These are phyloP conservation scores for Philereme transversata DNA, from an alignment of 2,888 invertebrate species.

Conservation along the genomic window DNA sequence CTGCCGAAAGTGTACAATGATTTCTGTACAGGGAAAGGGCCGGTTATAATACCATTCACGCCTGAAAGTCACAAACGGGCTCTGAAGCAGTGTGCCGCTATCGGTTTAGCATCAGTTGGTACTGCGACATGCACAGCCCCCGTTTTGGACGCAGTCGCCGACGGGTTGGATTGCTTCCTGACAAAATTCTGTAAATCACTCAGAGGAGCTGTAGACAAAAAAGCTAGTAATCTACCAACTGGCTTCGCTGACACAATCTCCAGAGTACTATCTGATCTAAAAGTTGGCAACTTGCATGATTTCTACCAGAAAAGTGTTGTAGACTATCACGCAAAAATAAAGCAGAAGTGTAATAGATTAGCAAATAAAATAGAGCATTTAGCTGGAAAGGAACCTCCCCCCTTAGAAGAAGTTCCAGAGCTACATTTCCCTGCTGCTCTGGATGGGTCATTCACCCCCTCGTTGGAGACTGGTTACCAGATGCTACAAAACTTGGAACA, in stretches of 20 bases:
- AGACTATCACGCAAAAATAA: constrained; percentile 67
- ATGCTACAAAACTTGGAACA: constrained; percentile 87
- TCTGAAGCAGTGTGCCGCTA: constrained; percentile 72
- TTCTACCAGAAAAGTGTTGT: constrained; percentile 74
- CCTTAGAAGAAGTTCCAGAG: constrained; percentile 79
- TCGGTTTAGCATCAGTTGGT: constrained; percentile 74
- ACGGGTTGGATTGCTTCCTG: constrained; percentile 70
- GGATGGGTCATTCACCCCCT: constrained; percentile 81
- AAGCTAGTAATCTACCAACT: constrained; percentile 68
- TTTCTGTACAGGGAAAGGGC: constrained; percentile 73
- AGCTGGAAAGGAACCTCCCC: constrained; percentile 66
- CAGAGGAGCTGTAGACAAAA: constrained; percentile 69
- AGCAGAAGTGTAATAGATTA: constrained; percentile 62
- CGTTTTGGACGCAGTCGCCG: constrained; percentile 67
- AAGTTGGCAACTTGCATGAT: constrained; percentile 70
- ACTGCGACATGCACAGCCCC: constrained; percentile 68
- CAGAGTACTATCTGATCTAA: constrained; percentile 75
- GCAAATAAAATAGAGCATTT: constrained; percentile 62
- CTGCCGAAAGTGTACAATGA: constrained; percentile 73
- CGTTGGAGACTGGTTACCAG: constrained; percentile 86
- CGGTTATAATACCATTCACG: constrained; percentile 71
- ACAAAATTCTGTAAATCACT: constrained; percentile 74
- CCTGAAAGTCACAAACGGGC: constrained; percentile 75
- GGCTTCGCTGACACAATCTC: constrained; percentile 76
- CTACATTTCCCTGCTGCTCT: constrained; percentile 80